A percentile compares a stretch with the other conserved stretches of the same genome.
Conservation (phyloP, 2,113 vertebrate species). For the Atrichornis clamosus region DNA sequence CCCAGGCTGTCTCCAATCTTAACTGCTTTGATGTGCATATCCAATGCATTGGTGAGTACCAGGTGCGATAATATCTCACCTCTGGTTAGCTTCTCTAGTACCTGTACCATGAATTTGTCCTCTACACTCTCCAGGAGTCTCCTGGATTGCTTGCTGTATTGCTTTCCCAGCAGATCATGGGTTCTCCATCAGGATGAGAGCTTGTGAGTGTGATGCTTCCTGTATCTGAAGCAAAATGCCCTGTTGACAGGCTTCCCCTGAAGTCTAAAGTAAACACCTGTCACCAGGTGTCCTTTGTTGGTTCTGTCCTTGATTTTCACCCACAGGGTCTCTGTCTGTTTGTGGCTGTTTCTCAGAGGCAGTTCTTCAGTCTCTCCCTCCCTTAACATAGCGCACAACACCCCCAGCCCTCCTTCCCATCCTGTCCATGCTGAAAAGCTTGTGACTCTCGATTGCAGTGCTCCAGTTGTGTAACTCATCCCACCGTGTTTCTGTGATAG, state of each 20-base stretch:
- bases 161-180: not conserved
- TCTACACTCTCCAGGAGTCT: not conserved
- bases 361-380: not conserved
- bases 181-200: not conserved
- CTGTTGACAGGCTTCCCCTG: not conserved
- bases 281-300: not conserved
- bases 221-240: not conserved
- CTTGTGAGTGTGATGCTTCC: not conserved
- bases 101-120: not conserved
- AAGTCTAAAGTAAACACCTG: not conserved
- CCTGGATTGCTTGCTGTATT: not conserved
- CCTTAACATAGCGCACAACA: not conserved
- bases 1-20: rapidly evolving
- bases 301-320: not conserved
- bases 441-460: not conserved
- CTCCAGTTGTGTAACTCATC: not conserved
- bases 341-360: not conserved
- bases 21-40: not conserved
- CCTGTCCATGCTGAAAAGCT: not conserved
- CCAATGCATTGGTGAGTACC: no score
- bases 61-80: not conserved
- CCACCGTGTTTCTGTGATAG: not conserved
- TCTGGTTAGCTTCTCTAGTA: not conserved
- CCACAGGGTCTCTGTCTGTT: not conserved
- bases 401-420: not conserved